Conservation (phyloP, 2,888 invertebrate genomes). For the Leptura quadrifasciata region DNA sequence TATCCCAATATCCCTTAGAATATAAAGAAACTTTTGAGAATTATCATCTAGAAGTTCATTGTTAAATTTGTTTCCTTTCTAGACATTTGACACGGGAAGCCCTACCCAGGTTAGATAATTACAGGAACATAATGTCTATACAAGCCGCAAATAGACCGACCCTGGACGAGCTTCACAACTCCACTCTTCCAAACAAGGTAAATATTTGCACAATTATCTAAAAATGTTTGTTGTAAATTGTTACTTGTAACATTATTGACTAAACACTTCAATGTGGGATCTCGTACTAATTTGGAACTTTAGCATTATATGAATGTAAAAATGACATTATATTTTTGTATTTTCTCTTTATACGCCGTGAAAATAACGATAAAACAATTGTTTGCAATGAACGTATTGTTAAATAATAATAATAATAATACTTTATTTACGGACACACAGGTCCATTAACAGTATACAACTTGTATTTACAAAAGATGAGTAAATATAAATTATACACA, state of each 20-base stretch:
- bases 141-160: slow-evolving; percentile 92
- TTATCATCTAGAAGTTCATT: not conserved
- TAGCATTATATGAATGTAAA: not conserved
- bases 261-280: not conserved
- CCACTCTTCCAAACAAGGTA: slow-evolving; percentile 87
- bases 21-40: not conserved
- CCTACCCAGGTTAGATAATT: slow-evolving; percentile 90
- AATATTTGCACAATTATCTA: slow-evolving; percentile 54
- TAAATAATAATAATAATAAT: too few species aligned
- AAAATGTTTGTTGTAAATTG: not conserved
- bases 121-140: slow-evolving; percentile 91
- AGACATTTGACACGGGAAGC: slow-evolving; percentile 92
- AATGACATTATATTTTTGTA: not conserved
- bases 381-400: too few species aligned
- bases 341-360: too few species aligned
- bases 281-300: not conserved
- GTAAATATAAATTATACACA: too few species aligned
- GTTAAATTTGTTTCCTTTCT: slow-evolving; percentile 53
- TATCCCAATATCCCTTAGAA: too few species aligned
- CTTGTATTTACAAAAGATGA: too few species aligned
- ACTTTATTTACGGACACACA: too few species aligned
- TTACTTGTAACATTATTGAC: not conserved
- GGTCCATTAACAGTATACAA: too few species aligned
- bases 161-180: slow-evolving; percentile 91
- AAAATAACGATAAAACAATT: too few species aligned